Evolutionary conservation across 2,797 vertebrate genomes (phyloP), one percentile per base, ranked within the genome.

Genomic region (Anomalospiza imberbis): DNA sequence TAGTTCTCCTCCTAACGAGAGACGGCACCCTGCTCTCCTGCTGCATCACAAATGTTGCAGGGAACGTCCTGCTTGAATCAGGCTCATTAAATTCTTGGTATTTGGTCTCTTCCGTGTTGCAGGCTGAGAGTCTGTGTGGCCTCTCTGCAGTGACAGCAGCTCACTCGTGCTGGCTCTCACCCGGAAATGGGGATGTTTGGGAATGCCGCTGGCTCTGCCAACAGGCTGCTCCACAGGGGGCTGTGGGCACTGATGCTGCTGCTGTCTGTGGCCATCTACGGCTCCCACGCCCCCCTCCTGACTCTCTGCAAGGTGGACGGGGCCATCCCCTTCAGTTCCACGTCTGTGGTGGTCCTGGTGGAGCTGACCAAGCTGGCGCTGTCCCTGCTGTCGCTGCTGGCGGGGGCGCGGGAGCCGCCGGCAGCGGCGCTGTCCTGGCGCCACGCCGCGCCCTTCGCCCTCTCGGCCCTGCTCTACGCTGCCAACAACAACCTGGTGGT

Each of bases 401-500:
- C 96, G 5, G 95, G 87, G 47, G 92, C 95, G 5, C 13, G 85
- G n/a, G 89, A 95, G 3, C 71, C 94, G 42, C 85, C 94, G 36
- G 31, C 5, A 4, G 40, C 32, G 0, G 29, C 95, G 0, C 79
- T 96, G 4, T 96, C 97, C 2, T 98, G 98, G 87, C 76, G 21
- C 19, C 95, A 98, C 0, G 96, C 98, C 31, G 94, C 54, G 2
- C 99, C 99, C 7, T 99, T 99, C 6, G 98, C 98, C 1, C 83
- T 99, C 16, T 99, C 99, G 1, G 99, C 99, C 6, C 26, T 99
- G 54, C 98, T 99, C 24, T 99, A 99, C 2, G 98, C 99, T 11
- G 97, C 98, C 80, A 99, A 99, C 98, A 99, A 99, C 98, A 99
- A 99, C 97, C 97, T 99, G 82, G 99, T 99, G 54, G 99, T 99